Evolutionary conservation across 2,113 vertebrate species (phyloP).

Genomic region (Prietella phreatophila): DNA sequence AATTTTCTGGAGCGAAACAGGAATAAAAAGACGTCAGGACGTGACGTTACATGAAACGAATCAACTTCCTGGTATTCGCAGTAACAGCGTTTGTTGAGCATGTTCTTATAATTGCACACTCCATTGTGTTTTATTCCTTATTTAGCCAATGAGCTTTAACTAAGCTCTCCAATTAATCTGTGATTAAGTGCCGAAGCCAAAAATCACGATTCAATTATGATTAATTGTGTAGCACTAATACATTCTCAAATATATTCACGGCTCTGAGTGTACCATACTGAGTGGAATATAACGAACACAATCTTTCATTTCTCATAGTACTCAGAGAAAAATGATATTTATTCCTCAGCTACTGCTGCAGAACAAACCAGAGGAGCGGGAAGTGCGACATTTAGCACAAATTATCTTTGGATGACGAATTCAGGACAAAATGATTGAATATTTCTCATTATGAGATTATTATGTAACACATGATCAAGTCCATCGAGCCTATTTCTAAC

Average conservation of each 20-base stretch:
- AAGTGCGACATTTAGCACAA: not conserved
- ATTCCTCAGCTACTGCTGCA: not conserved
- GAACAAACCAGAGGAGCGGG: not conserved
- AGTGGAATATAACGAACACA: not conserved
- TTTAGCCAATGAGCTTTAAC: not conserved
- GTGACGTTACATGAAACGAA: not conserved
- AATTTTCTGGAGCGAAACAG: not conserved
- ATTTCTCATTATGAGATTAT: not conserved
- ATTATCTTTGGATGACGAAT: not conserved
- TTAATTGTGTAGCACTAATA: conserved; percentile 1
- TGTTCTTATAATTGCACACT: not conserved
- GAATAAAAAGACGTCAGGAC: not conserved
- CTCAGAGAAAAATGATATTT: not conserved
- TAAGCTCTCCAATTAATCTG: not conserved
- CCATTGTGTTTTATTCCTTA: not conserved
- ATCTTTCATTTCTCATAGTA: not conserved
- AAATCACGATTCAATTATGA: not conserved
- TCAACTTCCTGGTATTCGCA: not conserved
- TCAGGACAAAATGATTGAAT: not conserved
- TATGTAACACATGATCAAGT: not conserved
- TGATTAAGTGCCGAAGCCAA: not conserved
- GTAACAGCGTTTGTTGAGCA: not conserved
- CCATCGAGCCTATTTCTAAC: not conserved
- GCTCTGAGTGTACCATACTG: not conserved
- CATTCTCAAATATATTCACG: not conserved